Conservation (phyloP, 2,113 vertebrate species). For the Pipa parva region DNA sequence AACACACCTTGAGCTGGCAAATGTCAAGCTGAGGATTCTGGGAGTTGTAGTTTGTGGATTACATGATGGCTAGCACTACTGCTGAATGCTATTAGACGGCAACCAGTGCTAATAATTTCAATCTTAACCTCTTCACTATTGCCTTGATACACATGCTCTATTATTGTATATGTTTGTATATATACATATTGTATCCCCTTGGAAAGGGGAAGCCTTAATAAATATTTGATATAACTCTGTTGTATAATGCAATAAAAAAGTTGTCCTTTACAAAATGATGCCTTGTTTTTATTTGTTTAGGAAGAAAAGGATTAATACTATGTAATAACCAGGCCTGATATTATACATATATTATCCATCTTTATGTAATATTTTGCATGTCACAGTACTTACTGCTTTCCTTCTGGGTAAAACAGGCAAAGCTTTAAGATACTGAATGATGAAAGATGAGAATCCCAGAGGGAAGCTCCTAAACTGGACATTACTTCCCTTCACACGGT, state of each 20-base stretch:
- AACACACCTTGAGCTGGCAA: too few species aligned
- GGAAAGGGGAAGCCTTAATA: slow-evolving; percentile 7
- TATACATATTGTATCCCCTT: slow-evolving; percentile 20
- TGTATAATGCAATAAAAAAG: slow-evolving; percentile 26
- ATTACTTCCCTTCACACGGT: too few species aligned
- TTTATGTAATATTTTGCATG: too few species aligned
- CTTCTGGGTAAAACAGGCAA: background rate
- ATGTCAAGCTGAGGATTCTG: background rate
- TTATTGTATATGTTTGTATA: slow-evolving; percentile 6
- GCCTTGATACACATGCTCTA: slow-evolving; percentile 2
- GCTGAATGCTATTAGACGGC: too few species aligned
- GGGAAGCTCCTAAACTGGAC: too few species aligned
- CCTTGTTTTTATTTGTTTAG: background rate
- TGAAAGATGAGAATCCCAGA: background rate
- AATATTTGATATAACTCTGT: slow-evolving; percentile 21
- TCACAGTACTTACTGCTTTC: too few species aligned
- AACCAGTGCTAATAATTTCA: too few species aligned
- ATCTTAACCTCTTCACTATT: too few species aligned
- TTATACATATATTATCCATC: too few species aligned
- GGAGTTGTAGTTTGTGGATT: background rate
- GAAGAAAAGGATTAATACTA: too few species aligned
- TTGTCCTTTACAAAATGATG: background rate
- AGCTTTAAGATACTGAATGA: background rate
- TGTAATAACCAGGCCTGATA: too few species aligned
- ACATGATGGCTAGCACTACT: too few species aligned